Base-by-base conservation (phyloP, 1,140 invertebrate species). In the Sinella curviseta region DNA sequence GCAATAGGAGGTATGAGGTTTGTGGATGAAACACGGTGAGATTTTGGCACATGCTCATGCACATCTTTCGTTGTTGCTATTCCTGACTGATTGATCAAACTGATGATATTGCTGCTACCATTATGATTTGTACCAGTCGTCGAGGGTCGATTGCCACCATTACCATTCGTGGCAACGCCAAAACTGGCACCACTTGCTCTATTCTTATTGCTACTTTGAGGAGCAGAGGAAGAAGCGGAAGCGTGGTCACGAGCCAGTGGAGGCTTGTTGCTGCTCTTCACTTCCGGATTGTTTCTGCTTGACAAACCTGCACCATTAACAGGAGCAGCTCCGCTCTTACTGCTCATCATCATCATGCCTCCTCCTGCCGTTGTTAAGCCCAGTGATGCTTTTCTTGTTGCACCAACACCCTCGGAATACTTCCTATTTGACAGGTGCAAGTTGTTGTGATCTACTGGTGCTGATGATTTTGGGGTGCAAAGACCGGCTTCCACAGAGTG, bases 221-320 rank as follows among this genome's bases (percentile, higher is more conserved):
- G 3, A 14, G 26, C 30, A 2, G 26, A 31, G 31, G 65, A 31
- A 70, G 65, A 70, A 70, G 65, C 65, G 65, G 65, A 70, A 70
- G 76, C 76, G 31, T 70, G 65, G 65, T 70, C 65, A 70, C 65
- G 65, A 70, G 65, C 65, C 31, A 70, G 65, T 70, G 65, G 65
- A 70, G 65, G 4, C 31, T 17, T 30, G 65, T 70, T 70, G 8
- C 8, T 30, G 65, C 24, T 70, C 65, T 70, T 70, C 65, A 70
- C 65, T 70, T 70, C 65, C 65, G 65, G 65, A 70, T 70, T 70
- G 30, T 70, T 70, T 70, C 65, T 70, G 65, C 65, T 70, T 70
- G 65, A 70, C 65, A 70, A 31, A n/a, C 26, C 65, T 70, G 57
- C 16, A 65, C 4, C 24, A 17, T 16, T 48, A 48, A n/a, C n/a